Base-by-base conservation (phyloP, 2,113 vertebrate species). In the Urocitellus parryii region DNA sequence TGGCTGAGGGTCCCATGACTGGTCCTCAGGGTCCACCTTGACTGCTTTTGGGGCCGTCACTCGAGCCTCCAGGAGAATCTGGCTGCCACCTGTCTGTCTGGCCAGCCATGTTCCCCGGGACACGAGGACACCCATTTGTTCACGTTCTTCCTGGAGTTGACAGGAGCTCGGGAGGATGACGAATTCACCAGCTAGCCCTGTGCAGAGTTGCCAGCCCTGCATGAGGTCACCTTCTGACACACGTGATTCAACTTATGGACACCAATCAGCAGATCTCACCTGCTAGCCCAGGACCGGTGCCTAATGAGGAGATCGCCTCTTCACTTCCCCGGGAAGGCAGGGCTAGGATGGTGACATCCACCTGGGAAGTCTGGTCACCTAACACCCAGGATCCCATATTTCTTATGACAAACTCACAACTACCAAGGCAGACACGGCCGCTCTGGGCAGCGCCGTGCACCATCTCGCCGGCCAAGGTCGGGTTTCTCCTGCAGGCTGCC, bases 51-150 rank as follows among this genome's bases (percentile, higher is more conserved):
- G 29, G 51, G 22, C 16, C 39, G 22, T 29, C 80, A 76, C 24
- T 29, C 24, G 0, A 4, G 20, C 18, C 74, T 10, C 16, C 2
- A 4, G 70, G 27, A 18, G 16, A 81, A 63, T 29, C n/a, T 1
- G 20, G 39, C 6, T 25, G 25, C 34, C 12, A 20, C 32, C n/a
- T n/a, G n/a, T n/a, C 48, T 73, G 18, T 58, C 85, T 13, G 37
- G 4, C 68, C n/a, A 65, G 58, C 48, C 29, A 42, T 27, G 37
- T 39, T 90, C 82, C 73, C 18, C 1, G 63, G 58, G 39, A 68
- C 24, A 8, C 17, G 58, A 11, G 4, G 29, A 51, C 11, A 6
- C 4, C 37, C 29, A 13, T 48, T 22, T 83, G 32, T 74, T 76
- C 56, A 51, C 2, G 0, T 25, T 37, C 0, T 12, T 17, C 34